Evolutionary conservation across 2,888 invertebrate species (phyloP).

Genomic region (Lepidocyrtoides sp.): DNA sequence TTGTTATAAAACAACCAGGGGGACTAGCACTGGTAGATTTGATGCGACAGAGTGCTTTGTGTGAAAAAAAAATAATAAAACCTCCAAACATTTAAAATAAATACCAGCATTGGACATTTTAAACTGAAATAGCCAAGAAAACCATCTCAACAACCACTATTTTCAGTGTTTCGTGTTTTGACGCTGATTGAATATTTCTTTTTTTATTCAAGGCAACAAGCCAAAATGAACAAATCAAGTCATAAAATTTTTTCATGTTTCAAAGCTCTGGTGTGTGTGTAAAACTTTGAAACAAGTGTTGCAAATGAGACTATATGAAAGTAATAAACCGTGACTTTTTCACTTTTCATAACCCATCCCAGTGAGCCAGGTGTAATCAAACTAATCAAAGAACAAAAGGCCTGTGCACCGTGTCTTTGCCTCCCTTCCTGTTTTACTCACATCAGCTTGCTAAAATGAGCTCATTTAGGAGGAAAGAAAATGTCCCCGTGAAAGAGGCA

Average conservation of each 20-base stretch:
- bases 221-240: background rate
- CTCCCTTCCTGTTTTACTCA: conserved; percentile 25
- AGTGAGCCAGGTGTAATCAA: conserved; percentile 3
- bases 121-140: background rate
- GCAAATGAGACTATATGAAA: conserved; percentile 45
- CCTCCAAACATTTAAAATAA: conserved; percentile 14
- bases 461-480: conserved; percentile 53
- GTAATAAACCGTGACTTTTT: conserved; percentile 72
- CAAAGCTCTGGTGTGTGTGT: background rate
- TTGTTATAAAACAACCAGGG: conserved; percentile 17
- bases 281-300: background rate
- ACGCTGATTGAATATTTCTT: conserved; percentile 19
- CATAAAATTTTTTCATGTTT: conserved; percentile 9
- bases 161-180: no score
- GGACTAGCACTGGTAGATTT: background rate
- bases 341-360: conserved; percentile 19
- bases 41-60: no score
- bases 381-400: conserved; percentile 72
- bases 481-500: conserved; percentile 52
- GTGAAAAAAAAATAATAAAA: no score
- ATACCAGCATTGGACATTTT: conserved; percentile 29
- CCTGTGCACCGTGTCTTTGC: conserved; percentile 46
- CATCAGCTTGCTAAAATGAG: conserved; percentile 65
- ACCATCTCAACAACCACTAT: background rate
- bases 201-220: background rate